Percentiles rank a stretch among this genome's conserved stretches.
phyloP scores from a whole-genome alignment of 2,888 invertebrate species.

The Leptinotarsa peninsularis region DNA sequence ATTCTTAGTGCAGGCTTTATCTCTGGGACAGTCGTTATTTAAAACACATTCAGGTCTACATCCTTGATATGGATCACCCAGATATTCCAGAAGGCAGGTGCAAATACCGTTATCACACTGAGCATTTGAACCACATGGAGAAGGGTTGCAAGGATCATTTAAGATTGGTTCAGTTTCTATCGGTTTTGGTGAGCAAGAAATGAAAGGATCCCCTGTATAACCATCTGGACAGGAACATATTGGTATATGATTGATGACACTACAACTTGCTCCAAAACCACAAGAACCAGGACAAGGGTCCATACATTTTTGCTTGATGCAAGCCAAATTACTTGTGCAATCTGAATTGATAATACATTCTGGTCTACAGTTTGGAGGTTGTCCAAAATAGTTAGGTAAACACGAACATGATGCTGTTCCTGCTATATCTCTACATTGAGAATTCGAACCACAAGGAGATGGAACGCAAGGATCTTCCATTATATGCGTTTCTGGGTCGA shows the following conservation, averaged over 20 bases:
- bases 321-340: conserved; percentile 71
- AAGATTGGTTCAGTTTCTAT: conserved; percentile 56
- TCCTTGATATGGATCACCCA: conserved; percentile 81
- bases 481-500: conserved; percentile 56
- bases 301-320: conserved; percentile 70
- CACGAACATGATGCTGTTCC: conserved; percentile 74
- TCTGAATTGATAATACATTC: conserved; percentile 76
- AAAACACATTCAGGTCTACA: conserved; percentile 87
- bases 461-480: conserved; percentile 75
- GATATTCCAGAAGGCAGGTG: conserved; percentile 78
- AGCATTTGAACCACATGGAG: conserved; percentile 80
- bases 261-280: conserved; percentile 73
- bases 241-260: conserved; percentile 77
- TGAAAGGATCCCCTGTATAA: conserved; percentile 75
- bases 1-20: conserved; percentile 77
- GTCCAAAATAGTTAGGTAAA: conserved; percentile 70
- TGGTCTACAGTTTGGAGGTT: conserved; percentile 75
- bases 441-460: conserved; percentile 84
- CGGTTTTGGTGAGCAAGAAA: conserved; percentile 68
- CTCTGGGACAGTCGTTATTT: conserved; percentile 78
- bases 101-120: conserved; percentile 77
- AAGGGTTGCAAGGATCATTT: conserved; percentile 68
- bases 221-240: conserved; percentile 74
- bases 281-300: conserved; percentile 76
- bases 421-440: conserved; percentile 76